A percentile compares a stretch with the other conserved stretches of the same genome.
Conservation (phyloP, 2,888 invertebrate species). For the Nineta flava region DNA sequence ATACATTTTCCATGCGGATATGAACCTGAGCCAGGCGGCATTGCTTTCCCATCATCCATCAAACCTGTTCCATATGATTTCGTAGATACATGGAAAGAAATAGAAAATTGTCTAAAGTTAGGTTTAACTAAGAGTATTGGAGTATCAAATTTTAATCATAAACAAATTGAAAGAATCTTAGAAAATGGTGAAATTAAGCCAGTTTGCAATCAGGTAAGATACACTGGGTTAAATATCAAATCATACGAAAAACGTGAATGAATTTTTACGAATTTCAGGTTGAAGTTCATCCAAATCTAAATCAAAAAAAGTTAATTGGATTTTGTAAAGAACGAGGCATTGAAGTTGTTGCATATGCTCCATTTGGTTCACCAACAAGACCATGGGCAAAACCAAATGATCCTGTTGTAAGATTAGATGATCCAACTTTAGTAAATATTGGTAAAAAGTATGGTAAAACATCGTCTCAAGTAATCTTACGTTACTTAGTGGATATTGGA, state of each 20-base stretch:
- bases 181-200: slow-evolving; percentile 39
- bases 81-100: slow-evolving; percentile 49
- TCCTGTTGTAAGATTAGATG: slow-evolving; percentile 33
- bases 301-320: slow-evolving; percentile 48
- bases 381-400: slow-evolving; percentile 53
- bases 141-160: slow-evolving; percentile 58
- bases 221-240: background rate
- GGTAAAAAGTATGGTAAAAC: slow-evolving; percentile 44
- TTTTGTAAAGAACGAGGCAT: slow-evolving; percentile 48
- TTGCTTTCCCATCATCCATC: background rate
- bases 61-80: slow-evolving; percentile 27
- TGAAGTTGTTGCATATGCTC: slow-evolving; percentile 59
- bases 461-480: slow-evolving; percentile 46
- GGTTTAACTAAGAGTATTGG: slow-evolving; percentile 53
- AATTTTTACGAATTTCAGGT: slow-evolving; percentile 32
- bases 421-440: slow-evolving; percentile 36
- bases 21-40: background rate
- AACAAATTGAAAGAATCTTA: slow-evolving; percentile 47
- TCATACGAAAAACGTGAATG: background rate
- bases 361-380: slow-evolving; percentile 58
- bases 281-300: slow-evolving; percentile 45
- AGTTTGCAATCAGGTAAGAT: slow-evolving; percentile 39
- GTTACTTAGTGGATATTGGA: slow-evolving; percentile 35
- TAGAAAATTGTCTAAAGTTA: slow-evolving; percentile 46
- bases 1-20: slow-evolving; percentile 32